phyloP scores from a whole-genome alignment of 2,888 invertebrate genomes.

The Heliconius erato region DNA sequence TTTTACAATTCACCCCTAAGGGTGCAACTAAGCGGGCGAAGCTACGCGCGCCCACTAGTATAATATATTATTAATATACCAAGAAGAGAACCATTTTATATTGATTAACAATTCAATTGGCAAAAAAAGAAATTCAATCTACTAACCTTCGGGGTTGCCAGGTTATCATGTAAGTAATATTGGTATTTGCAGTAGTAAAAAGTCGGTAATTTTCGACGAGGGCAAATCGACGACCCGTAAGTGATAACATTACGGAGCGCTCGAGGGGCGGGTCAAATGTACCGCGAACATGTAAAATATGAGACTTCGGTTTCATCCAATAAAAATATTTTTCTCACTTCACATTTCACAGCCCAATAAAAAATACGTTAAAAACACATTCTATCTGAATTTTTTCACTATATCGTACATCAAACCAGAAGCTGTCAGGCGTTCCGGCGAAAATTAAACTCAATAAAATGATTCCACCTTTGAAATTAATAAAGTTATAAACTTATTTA shows the following conservation, averaged over 20 bases:
- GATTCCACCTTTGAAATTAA: background rate
- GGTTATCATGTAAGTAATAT: conserved; percentile 25
- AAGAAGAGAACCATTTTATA: background rate
- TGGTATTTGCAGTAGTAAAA: conserved; percentile 21
- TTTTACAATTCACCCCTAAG: no score
- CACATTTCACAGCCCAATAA: conserved; percentile 4
- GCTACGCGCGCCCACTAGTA: no score
- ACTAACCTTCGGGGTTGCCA: conserved; percentile 6
- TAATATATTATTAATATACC: no score
- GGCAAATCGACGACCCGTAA: conserved; percentile 41
- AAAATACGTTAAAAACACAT: conserved; percentile 14
- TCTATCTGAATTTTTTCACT: background rate
- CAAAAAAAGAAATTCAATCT: background rate
- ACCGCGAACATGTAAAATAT: conserved; percentile 39
- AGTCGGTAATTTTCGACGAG: conserved; percentile 36
- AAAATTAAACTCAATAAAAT: background rate
- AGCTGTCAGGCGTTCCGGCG: background rate
- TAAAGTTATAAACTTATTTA: background rate
- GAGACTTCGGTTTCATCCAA: conserved; percentile 15
- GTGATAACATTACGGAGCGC: conserved; percentile 40
- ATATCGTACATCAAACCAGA: conserved; percentile 1
- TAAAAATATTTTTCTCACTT: conserved; percentile 21
- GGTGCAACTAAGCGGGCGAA: no score
- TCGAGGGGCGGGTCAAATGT: conserved; percentile 29
- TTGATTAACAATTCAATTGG: background rate